Evolutionary conservation across 2,888 invertebrate genomes (phyloP).

Genomic region (Nomada goodeniana): DNA sequence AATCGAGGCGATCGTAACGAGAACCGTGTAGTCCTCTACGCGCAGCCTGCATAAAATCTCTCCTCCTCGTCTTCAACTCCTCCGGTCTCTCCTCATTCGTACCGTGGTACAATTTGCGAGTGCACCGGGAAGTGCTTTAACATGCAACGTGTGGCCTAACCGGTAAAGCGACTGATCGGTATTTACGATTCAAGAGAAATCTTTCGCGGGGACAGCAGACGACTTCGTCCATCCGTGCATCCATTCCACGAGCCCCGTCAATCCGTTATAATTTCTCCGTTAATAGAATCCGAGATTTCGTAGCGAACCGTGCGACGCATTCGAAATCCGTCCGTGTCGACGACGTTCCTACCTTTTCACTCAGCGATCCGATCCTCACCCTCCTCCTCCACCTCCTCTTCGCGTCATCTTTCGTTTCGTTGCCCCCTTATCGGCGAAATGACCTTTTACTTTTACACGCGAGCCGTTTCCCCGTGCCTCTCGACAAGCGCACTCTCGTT

Average conservation of each 20-base stretch:
- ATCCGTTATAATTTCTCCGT: slow-evolving; percentile 84
- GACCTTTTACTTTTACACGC: not conserved
- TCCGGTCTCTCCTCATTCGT: not conserved
- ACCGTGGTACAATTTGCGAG: slow-evolving; percentile 48
- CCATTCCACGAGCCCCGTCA: slow-evolving; percentile 73
- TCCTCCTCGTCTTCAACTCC: slow-evolving; percentile 11
- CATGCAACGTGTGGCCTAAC: slow-evolving; percentile 73
- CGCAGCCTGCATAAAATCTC: slow-evolving; percentile 30
- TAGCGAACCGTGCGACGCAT: slow-evolving; percentile 81
- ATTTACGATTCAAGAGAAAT: slow-evolving; percentile 81
- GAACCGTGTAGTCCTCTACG: slow-evolving; percentile 26
- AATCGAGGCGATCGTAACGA: not conserved
- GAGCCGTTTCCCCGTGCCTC: not conserved
- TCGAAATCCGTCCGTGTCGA: slow-evolving; percentile 62
- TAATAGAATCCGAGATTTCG: slow-evolving; percentile 84
- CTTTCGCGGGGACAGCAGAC: slow-evolving; percentile 65
- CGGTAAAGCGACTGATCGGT: slow-evolving; percentile 62
- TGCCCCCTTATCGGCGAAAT: not conserved
- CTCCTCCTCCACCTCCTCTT: slow-evolving; percentile 16
- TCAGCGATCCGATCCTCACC: no score
- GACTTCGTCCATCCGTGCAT: slow-evolving; percentile 66
- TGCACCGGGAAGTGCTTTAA: slow-evolving; percentile 79
- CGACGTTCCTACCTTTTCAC: slow-evolving; percentile 48
- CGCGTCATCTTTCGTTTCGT: slow-evolving; percentile 23
- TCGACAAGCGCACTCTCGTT: not conserved